Evolutionary conservation across 2,797 vertebrate genomes (phyloP).

Genomic region (Rhinophrynus dorsalis): DNA sequence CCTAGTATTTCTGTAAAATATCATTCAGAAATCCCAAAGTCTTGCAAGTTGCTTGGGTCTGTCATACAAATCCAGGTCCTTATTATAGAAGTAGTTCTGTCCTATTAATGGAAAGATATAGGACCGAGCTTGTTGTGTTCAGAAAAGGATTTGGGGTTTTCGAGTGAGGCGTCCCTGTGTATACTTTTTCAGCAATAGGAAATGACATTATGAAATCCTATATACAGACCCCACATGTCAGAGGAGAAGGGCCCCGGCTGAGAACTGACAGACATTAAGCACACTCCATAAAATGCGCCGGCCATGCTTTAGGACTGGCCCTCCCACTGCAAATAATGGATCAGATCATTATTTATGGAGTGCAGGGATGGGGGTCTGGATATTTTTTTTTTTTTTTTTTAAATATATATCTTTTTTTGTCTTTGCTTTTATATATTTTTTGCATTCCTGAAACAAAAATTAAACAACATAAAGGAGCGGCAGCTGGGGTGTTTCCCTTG

Average conservation of each 20-base stretch:
- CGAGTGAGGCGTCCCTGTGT: background rate
- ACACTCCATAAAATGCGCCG: conserved; percentile 41
- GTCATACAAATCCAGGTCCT: background rate
- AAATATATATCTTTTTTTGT: conserved; percentile 16
- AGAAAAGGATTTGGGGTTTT: background rate
- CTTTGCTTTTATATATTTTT: conserved; percentile 15
- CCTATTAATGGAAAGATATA: conserved; percentile 14
- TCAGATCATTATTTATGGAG: conserved; percentile 24
- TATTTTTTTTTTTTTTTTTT: background rate
- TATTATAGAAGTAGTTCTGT: background rate
- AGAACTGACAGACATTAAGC: conserved; percentile 39
- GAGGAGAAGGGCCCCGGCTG: conserved; percentile 40
- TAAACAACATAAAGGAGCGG: conserved; percentile 33
- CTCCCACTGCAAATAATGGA: conserved; percentile 41
- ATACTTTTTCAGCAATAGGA: background rate
- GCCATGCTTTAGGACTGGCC: conserved; percentile 42
- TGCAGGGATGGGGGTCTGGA: background rate
- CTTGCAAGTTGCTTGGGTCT: background rate
- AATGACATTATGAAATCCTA: conserved; percentile 11
- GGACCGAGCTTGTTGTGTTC: background rate
- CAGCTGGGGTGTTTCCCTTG: conserved; percentile 38
- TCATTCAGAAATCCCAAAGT: conserved; percentile 17
- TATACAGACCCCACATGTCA: conserved; percentile 32
- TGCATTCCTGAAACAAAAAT: conserved; percentile 41
- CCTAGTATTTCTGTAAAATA: conserved; percentile 31